These are phyloP conservation scores for Napeogenes sylphis DNA, from an alignment of 2,888 invertebrate genomes.

Conservation along the genomic window DNA sequence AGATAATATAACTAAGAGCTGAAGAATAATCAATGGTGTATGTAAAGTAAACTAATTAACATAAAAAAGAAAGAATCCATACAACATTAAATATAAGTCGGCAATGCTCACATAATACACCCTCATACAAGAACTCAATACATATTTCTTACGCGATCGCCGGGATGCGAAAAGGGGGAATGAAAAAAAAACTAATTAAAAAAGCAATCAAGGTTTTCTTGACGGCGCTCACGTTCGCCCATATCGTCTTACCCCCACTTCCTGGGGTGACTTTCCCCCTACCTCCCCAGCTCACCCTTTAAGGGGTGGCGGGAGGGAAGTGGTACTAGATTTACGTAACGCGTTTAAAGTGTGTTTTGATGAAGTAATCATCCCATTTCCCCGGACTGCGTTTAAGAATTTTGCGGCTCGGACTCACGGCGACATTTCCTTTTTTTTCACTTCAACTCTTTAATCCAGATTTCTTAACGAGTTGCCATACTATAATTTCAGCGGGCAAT, in stretches of 20 bases:
- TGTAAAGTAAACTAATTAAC: conserved; percentile 4
- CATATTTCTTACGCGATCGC: conserved; percentile 71
- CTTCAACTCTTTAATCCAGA: conserved; percentile 70
- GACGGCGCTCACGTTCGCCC: conserved; percentile 78
- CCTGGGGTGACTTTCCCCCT: conserved; percentile 48
- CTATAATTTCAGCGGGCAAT: conserved; percentile 61
- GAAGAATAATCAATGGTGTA: no score
- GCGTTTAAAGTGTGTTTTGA: conserved; percentile 79
- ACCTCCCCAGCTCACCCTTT: conserved; percentile 58
- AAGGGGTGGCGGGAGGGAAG: conserved; percentile 55
- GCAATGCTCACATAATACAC: conserved; percentile 46
- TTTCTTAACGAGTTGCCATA: conserved; percentile 66
- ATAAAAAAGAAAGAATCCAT: conserved; percentile 4
- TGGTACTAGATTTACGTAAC: conserved; percentile 78
- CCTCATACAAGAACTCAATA: conserved; percentile 47
- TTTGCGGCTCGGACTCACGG: conserved; percentile 65
- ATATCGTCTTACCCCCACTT: conserved; percentile 76
- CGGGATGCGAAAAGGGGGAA: conserved; percentile 73
- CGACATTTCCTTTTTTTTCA: conserved; percentile 52
- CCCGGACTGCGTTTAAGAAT: conserved; percentile 76
- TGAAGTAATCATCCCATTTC: conserved; percentile 78
- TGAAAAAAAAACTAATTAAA: conserved; percentile 75
- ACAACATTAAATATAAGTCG: conserved; percentile 35
- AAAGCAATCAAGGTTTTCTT: conserved; percentile 79
- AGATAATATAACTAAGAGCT: no score